Percentiles rank a stretch among this genome's conserved stretches.
phyloP scores from a whole-genome alignment of 2,797 vertebrate genomes.

The Anguilla anguilla region DNA sequence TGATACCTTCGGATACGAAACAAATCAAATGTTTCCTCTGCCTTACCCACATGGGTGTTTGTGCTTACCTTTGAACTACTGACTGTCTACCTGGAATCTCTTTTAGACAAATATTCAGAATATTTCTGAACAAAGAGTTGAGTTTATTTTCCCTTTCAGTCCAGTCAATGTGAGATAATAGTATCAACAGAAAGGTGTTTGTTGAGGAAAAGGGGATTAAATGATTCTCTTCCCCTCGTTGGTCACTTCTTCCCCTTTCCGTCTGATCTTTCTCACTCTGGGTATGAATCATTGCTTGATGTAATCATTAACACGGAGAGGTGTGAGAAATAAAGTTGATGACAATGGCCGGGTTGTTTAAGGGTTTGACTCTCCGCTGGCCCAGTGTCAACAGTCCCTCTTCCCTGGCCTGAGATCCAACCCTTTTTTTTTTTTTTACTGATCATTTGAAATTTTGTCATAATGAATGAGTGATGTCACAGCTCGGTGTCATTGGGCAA shows the following conservation, averaged over 20 bases:
- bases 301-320: slow-evolving; percentile 84
- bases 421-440: slow-evolving; percentile 50
- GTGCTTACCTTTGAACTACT: slow-evolving; percentile 25
- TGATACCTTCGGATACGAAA: slow-evolving; percentile 38
- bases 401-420: slow-evolving; percentile 66
- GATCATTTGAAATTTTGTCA: slow-evolving; percentile 73
- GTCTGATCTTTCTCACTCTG: slow-evolving; percentile 61
- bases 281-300: slow-evolving; percentile 43
- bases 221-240: slow-evolving; percentile 74
- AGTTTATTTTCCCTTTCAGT: slow-evolving; percentile 18
- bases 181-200: slow-evolving; percentile 63
- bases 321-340: slow-evolving; percentile 75
- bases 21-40: background rate
- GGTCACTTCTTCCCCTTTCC: slow-evolving; percentile 60
- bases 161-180: slow-evolving; percentile 37
- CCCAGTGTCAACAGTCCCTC: slow-evolving; percentile 62
- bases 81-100: slow-evolving; percentile 49
- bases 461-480: slow-evolving; percentile 63
- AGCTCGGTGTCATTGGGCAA: slow-evolving; percentile 61
- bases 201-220: slow-evolving; percentile 42
- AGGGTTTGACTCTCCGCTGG: slow-evolving; percentile 17
- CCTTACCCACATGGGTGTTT: background rate
- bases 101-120: slow-evolving; percentile 55
- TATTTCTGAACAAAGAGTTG: slow-evolving; percentile 39
- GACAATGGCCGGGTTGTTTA: slow-evolving; percentile 83